Base-by-base conservation (phyloP, 2,888 invertebrate species). In the Argyresthia albistria region DNA sequence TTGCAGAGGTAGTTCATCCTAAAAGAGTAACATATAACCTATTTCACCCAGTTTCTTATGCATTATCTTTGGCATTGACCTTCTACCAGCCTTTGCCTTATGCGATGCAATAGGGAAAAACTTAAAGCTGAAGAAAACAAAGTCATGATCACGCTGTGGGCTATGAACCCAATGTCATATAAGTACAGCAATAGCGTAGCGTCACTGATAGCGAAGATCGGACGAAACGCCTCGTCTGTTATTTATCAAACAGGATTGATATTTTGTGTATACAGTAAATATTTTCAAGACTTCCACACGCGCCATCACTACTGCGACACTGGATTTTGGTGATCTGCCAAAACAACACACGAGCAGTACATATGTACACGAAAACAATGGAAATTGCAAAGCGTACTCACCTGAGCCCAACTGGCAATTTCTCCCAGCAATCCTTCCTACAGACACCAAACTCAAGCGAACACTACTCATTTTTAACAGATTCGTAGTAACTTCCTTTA, bases 381-480 rank as follows among this genome's bases (percentile, higher is more conserved):
- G 70, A 56, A 56, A 59, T 25, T 53, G 54, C 52, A 56, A 49
- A 56, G 59, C 57, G 62, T 58, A 73, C 84, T 84, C 60, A 87
- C 87, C 81, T 65, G 83, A 74, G 73, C 78, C 71, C 69, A 79
- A 69, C 57, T 81, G 86, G 60, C 77, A 74, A 73, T 80, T 83
- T 76, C 84, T 80, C 73, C 82, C 74, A 58, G 84, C 83, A 57
- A 86, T 78, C 70, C 82, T 79, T 58, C 86, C 83, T 66, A 88
- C 81, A 58, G 88, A 82, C 57, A 88, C 68, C 57, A 88, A 76
- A 70, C 87, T 83, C 64, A 84, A 74, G 73, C 87, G 73, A 64
- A 86, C 81, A 80, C 84, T 84, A 76, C 81, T 86, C 88, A 87
- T 88, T 73, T 63, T 81, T 67, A 61, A 62, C 60, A 64, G 67